phyloP scores from a whole-genome alignment of 1,140 invertebrate species.

The Diabrotica undecimpunctata region DNA sequence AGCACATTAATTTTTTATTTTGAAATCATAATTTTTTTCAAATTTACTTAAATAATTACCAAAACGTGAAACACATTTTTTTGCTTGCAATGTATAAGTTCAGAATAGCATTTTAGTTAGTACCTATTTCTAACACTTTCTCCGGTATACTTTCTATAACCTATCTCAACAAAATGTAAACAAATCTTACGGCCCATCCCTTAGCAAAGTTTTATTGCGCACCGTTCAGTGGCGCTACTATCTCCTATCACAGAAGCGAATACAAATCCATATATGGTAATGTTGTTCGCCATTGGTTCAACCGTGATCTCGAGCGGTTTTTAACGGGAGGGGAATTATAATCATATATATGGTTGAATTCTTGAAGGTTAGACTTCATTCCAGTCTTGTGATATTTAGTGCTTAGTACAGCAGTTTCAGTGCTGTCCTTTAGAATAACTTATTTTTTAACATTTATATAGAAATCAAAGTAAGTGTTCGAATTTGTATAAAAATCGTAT shows the following conservation, averaged over 20 bases:
- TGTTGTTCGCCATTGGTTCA: slow-evolving; percentile 45
- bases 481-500: slow-evolving; percentile 7
- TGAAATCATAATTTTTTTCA: too few species aligned
- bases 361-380: slow-evolving; percentile 34
- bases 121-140: too few species aligned
- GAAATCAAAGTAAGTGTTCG: slow-evolving; percentile 23
- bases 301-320: slow-evolving; percentile 22
- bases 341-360: slow-evolving; percentile 36
- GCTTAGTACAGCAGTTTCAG: slow-evolving; percentile 12
- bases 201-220: too few species aligned
- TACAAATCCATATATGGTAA: slow-evolving; percentile 48
- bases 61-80: too few species aligned
- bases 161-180: too few species aligned
- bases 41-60: too few species aligned
- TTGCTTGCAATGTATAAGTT: too few species aligned
- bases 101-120: too few species aligned
- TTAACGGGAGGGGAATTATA: slow-evolving; percentile 31
- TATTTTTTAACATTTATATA: slow-evolving; percentile 25
- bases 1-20: too few species aligned
- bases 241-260: slow-evolving; percentile 13
- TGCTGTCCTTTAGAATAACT: slow-evolving; percentile 16
- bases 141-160: too few species aligned
- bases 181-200: too few species aligned
- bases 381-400: slow-evolving; percentile 28
- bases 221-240: too few species aligned